Evolutionary conservation across 1,140 invertebrate genomes (phyloP).

Genomic region (Daktulosphaira vitifoliae): DNA sequence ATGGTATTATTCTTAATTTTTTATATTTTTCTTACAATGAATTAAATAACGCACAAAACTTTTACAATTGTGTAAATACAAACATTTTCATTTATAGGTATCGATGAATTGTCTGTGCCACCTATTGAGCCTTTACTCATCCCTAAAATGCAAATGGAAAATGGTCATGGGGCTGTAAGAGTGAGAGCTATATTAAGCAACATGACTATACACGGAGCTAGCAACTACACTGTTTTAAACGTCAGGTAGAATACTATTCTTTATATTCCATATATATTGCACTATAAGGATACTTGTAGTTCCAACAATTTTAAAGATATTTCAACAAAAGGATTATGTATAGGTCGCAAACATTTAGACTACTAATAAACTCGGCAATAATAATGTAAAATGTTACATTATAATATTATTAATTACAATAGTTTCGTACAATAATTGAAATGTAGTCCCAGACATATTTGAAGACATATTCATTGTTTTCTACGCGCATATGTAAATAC

Average conservation of each 20-base stretch:
- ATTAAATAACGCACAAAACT: neutral
- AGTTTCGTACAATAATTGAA: too few relatives aligned
- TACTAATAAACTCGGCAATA: too few relatives aligned
- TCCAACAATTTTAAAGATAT: too few relatives aligned
- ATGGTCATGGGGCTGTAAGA: conserved; percentile 60
- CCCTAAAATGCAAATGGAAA: conserved; percentile 61
- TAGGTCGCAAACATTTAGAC: too few relatives aligned
- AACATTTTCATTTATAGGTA: conserved; percentile 46
- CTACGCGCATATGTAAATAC: too few relatives aligned
- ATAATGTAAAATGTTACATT: too few relatives aligned
- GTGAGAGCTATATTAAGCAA: conserved; percentile 61
- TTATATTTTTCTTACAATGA: neutral
- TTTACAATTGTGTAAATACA: neutral
- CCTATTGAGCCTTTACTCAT: conserved; percentile 63
- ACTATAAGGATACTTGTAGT: too few relatives aligned
- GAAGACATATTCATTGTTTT: too few relatives aligned
- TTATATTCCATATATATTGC: too few relatives aligned
- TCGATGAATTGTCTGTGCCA: conserved; percentile 58
- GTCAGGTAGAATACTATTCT: conserved; percentile 46
- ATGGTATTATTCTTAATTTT: conserved; percentile 43
- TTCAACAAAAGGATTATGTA: too few relatives aligned
- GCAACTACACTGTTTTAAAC: conserved; percentile 56
- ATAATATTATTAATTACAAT: too few relatives aligned
- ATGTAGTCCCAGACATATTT: too few relatives aligned
- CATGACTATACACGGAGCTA: conserved; percentile 59